These are phyloP conservation scores for Drosophila kikkawai DNA, from an alignment of 1,140 invertebrate species.

Conservation along the genomic window DNA sequence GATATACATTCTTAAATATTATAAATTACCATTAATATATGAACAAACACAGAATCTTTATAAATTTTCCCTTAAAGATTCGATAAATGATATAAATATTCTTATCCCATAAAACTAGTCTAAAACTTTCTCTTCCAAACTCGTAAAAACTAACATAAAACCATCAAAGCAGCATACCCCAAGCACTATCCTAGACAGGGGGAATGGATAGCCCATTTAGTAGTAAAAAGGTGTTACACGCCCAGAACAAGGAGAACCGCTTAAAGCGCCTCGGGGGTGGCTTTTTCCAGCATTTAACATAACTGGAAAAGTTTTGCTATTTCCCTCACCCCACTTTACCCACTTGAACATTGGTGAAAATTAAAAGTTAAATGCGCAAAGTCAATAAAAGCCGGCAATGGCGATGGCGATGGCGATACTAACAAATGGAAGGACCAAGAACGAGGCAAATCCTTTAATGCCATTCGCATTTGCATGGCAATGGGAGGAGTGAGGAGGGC, in stretches of 20 bases:
- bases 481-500: not conserved
- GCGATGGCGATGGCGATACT: conserved; percentile 58
- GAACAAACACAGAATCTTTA: too few species aligned
- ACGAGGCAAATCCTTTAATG: conserved; percentile 70
- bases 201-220: conserved; percentile 10
- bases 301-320: conserved; percentile 45
- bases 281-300: conserved; percentile 57
- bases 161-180: not conserved
- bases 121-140: not conserved
- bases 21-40: too few species aligned
- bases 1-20: too few species aligned
- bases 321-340: not conserved
- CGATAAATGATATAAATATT: not conserved
- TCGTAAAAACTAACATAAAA: not conserved
- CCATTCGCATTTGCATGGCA: conserved; percentile 67
- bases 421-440: conserved; percentile 43
- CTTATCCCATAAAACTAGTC: not conserved
- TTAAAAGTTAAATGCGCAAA: conserved; percentile 79
- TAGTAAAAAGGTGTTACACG: conserved; percentile 62
- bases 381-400: conserved; percentile 70
- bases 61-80: not conserved
- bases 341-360: conserved; percentile 56
- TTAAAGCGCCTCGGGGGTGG: conserved; percentile 48
- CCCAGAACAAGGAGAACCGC: conserved; percentile 19
- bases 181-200: too few species aligned